A percentile compares a stretch with the other conserved stretches of the same genome.
Evolutionary conservation across 2,113 vertebrate genomes (phyloP).

Genomic region (Pardalotus punctatus): DNA sequence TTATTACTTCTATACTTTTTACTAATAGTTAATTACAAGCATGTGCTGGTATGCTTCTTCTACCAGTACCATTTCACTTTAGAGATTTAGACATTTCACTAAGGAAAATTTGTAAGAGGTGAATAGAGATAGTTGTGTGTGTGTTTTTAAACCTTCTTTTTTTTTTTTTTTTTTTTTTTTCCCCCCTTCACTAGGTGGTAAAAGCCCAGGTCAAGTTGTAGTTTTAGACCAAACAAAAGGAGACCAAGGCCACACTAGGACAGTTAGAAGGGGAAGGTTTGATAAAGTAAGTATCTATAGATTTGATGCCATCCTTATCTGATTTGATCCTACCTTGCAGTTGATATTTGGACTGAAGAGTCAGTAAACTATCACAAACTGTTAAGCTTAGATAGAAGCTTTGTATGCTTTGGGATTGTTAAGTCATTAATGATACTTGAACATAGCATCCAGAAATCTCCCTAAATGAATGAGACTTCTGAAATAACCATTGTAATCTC

Average conservation of each 20-base stretch:
- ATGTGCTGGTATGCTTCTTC: not conserved
- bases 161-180: not conserved
- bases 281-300: conserved; percentile 83
- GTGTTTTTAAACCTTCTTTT: not conserved
- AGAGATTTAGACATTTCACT: not conserved
- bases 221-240: conserved; percentile 82
- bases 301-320: not conserved
- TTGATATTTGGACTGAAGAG: not conserved
- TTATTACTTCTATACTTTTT: not conserved
- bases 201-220: conserved; percentile 87
- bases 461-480: conserved; percentile 53
- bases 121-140: not conserved
- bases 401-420: conserved; percentile 9
- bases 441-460: conserved; percentile 36
- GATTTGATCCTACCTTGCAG: not conserved
- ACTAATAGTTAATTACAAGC: not conserved
- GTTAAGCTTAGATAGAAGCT: conserved; percentile 13
- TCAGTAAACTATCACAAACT: not conserved
- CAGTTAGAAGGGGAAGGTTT: conserved; percentile 85
- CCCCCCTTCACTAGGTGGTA: conserved; percentile 70
- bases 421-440: conserved; percentile 12
- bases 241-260: conserved; percentile 79
- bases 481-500: conserved; percentile 57
- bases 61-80: not conserved
- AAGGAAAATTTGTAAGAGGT: not conserved